phyloP scores from a whole-genome alignment of 1,140 invertebrate species.

The Dufourea novaeangliae region DNA sequence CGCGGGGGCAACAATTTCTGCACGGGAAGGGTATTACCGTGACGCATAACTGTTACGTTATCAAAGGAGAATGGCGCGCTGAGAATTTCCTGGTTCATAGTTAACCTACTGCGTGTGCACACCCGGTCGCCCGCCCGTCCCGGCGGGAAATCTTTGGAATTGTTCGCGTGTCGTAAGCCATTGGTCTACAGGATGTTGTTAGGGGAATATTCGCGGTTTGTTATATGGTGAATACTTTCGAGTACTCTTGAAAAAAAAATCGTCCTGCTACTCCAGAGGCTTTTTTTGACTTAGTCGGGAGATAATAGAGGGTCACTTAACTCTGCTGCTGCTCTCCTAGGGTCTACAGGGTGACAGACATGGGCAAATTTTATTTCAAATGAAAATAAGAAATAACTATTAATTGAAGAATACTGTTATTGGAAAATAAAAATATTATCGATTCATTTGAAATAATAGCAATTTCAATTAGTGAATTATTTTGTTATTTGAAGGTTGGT shows the following conservation, averaged over 20 bases:
- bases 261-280: neutral
- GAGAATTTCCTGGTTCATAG: slow-evolving; percentile 69
- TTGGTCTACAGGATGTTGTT: slow-evolving; percentile 40
- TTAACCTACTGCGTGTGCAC: slow-evolving; percentile 66
- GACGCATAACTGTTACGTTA: slow-evolving; percentile 61
- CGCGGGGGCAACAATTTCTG: slow-evolving; percentile 33
- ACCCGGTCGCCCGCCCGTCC: slow-evolving; percentile 35
- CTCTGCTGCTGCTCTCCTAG: too few species aligned
- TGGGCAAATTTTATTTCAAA: too few species aligned
- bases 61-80: slow-evolving; percentile 65
- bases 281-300: too few species aligned
- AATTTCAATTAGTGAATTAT: too few species aligned
- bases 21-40: slow-evolving; percentile 45
- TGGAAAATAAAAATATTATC: too few species aligned
- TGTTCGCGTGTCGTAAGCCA: slow-evolving; percentile 64
- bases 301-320: too few species aligned
- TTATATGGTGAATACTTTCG: slow-evolving; percentile 19
- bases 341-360: too few species aligned
- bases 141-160: slow-evolving; percentile 64
- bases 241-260: neutral
- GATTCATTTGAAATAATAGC: too few species aligned
- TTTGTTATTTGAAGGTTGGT: too few species aligned
- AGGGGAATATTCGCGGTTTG: slow-evolving; percentile 28
- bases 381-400: too few species aligned
- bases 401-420: too few species aligned